Base-by-base conservation (phyloP, 2,888 invertebrate species). In the Hoplodrina blanda region DNA sequence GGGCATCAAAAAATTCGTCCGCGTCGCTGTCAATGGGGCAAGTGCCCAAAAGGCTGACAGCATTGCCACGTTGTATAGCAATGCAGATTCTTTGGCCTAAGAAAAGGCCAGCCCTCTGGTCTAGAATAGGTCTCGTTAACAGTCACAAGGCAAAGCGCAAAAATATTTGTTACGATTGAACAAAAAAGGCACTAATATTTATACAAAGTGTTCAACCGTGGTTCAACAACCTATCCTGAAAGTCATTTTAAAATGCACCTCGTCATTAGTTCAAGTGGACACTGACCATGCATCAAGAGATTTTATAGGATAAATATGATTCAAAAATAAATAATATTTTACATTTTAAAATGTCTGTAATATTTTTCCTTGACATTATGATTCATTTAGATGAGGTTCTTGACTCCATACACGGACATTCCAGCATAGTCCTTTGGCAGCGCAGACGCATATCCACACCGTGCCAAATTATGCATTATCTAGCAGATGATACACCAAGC, bases 401-500 rank as follows among this genome's bases (percentile, higher is more conserved):
- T 75, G 64, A 80, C 76, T 80, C 64, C 53, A 60, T 64, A 74
- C 25, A 46, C 44, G 50, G 60, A 64, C 44, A 62, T 55, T 25
- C n/a, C 19, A 56, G 5, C 20, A 30, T 19, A 11, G 10, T 41
- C 2, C 46, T 60, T 77, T 75, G 76, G 75, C 76, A 74, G n/a
- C 57, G 19, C 15, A 49, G 17, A 19, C 13, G 54, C 46, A 25
- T 11, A n/a, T n/a, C 17, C 4, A 13, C 13, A 41, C 6, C 37
- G 68, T 78, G 74, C 68, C 76, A 78, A 78, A 79, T 25, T 50
- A 68, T 54, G 41, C 41, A 75, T 19, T 11, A 20, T n/a, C 20
- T n/a, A 25, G 46, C 46, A 11, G 44, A 15, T 44, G 11, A 3
- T 37, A 37, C 37, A 13, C 41, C 13, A 41, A 41, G 25, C 13